phyloP scores from a whole-genome alignment of 1,140 invertebrate genomes.

The Globodera rostochiensis region DNA sequence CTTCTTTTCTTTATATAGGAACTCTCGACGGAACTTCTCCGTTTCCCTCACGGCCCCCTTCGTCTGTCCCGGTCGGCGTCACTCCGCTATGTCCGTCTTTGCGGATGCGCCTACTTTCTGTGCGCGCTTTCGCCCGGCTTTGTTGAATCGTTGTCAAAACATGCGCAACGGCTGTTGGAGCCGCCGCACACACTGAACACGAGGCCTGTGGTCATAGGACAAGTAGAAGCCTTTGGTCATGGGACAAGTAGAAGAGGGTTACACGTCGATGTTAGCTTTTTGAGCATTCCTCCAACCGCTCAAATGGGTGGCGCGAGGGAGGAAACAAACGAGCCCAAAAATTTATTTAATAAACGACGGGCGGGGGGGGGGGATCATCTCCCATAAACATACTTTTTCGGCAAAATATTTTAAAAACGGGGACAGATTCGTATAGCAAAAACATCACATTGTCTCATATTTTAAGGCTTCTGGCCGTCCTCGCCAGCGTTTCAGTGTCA shows the following conservation, averaged over 20 bases:
- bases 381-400: no score
- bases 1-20: neutral
- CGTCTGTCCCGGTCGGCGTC: neutral
- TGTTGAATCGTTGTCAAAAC: constrained; percentile 13
- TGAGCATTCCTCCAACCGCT: no score
- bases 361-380: no score
- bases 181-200: neutral
- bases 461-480: constrained; percentile 4
- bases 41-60: neutral
- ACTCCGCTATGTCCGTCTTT: neutral
- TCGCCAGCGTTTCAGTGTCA: neutral
- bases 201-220: neutral
- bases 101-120: constrained; percentile 33
- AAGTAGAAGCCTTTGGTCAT: neutral
- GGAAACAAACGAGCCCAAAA: neutral
- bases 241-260: neutral
- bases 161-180: constrained; percentile 1
- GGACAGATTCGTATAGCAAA: no score
- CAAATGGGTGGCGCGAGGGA: no score
- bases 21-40: neutral
- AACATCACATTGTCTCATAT: no score
- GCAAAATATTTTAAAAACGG: no score
- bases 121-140: constrained; percentile 31
- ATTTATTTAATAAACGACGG: neutral
- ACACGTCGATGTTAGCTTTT: neutral